phyloP scores from a whole-genome alignment of 2,888 invertebrate genomes.

The Harpalus rufipes region DNA sequence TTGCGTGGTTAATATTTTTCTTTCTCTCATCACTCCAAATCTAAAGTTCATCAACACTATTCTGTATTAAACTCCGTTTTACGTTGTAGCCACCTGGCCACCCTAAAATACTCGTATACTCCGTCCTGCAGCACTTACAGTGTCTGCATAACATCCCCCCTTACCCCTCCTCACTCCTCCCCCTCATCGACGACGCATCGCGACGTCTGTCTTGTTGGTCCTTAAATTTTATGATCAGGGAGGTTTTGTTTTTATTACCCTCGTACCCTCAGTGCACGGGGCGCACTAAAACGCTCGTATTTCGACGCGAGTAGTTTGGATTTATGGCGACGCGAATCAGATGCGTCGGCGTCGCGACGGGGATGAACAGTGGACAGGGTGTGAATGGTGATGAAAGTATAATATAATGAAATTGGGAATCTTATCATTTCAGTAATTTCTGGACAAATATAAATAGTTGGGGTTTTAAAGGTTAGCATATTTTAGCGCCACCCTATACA shows the following conservation, averaged over 20 bases:
- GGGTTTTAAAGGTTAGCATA: background rate
- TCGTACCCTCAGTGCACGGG: background rate
- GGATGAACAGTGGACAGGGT: background rate
- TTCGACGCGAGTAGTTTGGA: conserved; percentile 38
- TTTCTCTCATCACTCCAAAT: background rate
- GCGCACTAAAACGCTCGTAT: conserved; percentile 28
- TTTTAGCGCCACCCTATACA: background rate
- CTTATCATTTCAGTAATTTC: background rate
- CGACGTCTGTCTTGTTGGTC: conserved; percentile 53
- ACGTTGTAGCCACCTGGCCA: background rate
- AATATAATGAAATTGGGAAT: background rate
- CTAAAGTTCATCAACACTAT: background rate
- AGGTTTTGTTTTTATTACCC: conserved; percentile 41
- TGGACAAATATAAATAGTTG: background rate
- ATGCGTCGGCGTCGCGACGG: background rate
- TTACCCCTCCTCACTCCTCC: background rate
- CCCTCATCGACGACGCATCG: background rate
- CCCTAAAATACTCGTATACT: background rate
- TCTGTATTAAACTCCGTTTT: background rate
- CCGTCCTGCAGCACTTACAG: conserved; percentile 41
- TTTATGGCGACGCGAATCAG: conserved; percentile 1
- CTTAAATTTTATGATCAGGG: conserved; percentile 49
- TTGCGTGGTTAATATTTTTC: no score
- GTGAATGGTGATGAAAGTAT: background rate
- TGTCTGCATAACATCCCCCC: conserved; percentile 1